phyloP scores from a whole-genome alignment of 2,888 invertebrate genomes.

The Masnerella sp. region DNA sequence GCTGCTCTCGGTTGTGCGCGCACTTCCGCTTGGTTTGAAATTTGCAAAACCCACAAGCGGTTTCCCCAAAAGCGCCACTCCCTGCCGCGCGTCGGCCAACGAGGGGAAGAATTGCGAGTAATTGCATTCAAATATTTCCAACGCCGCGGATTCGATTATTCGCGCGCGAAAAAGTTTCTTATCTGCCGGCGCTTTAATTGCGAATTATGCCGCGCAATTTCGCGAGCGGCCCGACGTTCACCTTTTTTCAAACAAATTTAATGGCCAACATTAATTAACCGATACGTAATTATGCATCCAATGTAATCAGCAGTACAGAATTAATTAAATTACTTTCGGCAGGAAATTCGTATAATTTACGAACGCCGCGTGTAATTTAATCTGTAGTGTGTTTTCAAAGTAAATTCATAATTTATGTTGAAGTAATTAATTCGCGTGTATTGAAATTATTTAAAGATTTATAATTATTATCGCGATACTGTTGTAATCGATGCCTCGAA shows the following conservation, averaged over 20 bases:
- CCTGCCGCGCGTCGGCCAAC: constrained; percentile 29
- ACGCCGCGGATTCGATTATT: constrained; percentile 40
- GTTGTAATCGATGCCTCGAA: constrained; percentile 10
- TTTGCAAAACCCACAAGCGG: constrained; percentile 62
- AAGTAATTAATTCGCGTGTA: constrained; percentile 49
- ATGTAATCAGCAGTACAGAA: constrained; percentile 56
- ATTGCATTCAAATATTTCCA: constrained; percentile 47
- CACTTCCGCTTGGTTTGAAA: constrained; percentile 67
- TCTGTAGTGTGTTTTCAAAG: constrained; percentile 50
- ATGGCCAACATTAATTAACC: constrained; percentile 55
- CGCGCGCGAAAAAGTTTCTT: constrained; percentile 39
- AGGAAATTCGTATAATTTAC: constrained; percentile 59
- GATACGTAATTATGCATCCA: constrained; percentile 53
- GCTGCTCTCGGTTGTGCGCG: constrained; percentile 66
- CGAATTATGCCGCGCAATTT: constrained; percentile 21
- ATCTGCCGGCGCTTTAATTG: constrained; percentile 26
- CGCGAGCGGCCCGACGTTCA: not conserved
- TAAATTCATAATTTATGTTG: constrained; percentile 57
- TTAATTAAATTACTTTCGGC: constrained; percentile 60
- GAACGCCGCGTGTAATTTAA: constrained; percentile 56
- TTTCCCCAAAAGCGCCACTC: constrained; percentile 49
- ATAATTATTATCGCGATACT: constrained; percentile 23
- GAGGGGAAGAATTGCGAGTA: constrained; percentile 55
- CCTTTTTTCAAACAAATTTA: constrained; percentile 30
- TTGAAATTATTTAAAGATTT: constrained; percentile 53